Evolutionary conservation across 2,888 invertebrate genomes (phyloP).

Genomic region (Drosophila rubida): DNA sequence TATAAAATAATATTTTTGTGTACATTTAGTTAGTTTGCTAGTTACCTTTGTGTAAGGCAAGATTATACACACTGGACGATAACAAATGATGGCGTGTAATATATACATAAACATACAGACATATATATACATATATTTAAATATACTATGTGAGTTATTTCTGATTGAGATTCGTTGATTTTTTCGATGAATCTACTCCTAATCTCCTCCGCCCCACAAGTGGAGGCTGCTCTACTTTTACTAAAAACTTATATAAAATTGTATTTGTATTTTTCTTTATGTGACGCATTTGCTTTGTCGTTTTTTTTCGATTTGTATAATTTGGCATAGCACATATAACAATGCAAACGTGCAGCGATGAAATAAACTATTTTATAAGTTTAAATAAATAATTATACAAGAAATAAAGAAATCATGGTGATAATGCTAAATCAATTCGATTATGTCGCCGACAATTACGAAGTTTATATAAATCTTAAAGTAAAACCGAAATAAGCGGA

Average conservation of each 20-base stretch:
- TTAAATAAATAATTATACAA: conserved; percentile 55
- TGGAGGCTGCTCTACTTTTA: conserved; percentile 41
- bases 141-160: conserved; percentile 51
- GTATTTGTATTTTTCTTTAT: conserved; percentile 28
- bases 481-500: conserved; percentile 41
- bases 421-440: conserved; percentile 58
- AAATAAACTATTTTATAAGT: conserved; percentile 58
- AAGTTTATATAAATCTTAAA: conserved; percentile 63
- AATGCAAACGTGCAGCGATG: conserved; percentile 37
- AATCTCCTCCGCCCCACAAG: conserved; percentile 5
- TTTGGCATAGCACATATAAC: conserved; percentile 36
- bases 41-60: conserved; percentile 55
- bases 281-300: conserved; percentile 42
- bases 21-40: conserved; percentile 69
- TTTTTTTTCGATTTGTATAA: conserved; percentile 38
- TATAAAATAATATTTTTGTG: conserved; percentile 66
- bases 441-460: conserved; percentile 60
- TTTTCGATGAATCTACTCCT: conserved; percentile 21
- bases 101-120: conserved; percentile 46
- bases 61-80: conserved; percentile 39
- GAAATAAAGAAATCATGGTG: conserved; percentile 49
- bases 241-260: conserved; percentile 11
- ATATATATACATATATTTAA: conserved; percentile 23
- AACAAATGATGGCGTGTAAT: conserved; percentile 47
- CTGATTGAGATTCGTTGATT: conserved; percentile 59